Conservation (phyloP, 2,113 vertebrate genomes). For the Clarias macrocephalus region DNA sequence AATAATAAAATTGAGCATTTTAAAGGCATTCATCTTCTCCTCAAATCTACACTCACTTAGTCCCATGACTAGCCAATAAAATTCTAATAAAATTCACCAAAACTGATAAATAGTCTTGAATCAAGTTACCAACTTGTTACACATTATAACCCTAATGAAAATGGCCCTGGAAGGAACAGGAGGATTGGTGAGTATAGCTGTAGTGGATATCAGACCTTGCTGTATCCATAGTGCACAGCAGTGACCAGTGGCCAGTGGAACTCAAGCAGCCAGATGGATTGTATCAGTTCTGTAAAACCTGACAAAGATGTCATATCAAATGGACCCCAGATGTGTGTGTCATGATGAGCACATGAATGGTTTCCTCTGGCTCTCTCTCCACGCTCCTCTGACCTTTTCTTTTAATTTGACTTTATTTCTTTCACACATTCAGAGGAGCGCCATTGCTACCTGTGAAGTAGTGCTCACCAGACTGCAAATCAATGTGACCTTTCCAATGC, state of each 20-base stretch:
- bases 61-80: background rate
- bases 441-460: constrained; percentile 6
- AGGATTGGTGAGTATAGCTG: background rate
- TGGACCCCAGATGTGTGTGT: constrained; percentile 37
- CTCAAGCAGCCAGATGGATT: constrained; percentile 44
- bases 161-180: no score
- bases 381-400: constrained; percentile 6
- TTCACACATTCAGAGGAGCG: constrained; percentile 10
- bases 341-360: constrained; percentile 21
- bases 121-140: no score
- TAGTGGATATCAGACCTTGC: background rate
- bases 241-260: constrained; percentile 4
- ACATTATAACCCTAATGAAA: background rate
- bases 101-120: background rate
- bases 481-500: constrained; percentile 44
- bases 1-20: background rate
- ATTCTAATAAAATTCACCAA: background rate
- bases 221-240: background rate
- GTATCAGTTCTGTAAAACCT: constrained; percentile 33
- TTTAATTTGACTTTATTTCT: constrained; percentile 8
- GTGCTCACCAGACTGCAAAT: constrained; percentile 37
- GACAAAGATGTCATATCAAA: constrained; percentile 42
- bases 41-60: background rate
- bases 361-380: constrained; percentile 14
- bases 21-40: background rate